Evolutionary conservation across 2,888 invertebrate genomes (phyloP).

Genomic region (Caradrina kadenii): DNA sequence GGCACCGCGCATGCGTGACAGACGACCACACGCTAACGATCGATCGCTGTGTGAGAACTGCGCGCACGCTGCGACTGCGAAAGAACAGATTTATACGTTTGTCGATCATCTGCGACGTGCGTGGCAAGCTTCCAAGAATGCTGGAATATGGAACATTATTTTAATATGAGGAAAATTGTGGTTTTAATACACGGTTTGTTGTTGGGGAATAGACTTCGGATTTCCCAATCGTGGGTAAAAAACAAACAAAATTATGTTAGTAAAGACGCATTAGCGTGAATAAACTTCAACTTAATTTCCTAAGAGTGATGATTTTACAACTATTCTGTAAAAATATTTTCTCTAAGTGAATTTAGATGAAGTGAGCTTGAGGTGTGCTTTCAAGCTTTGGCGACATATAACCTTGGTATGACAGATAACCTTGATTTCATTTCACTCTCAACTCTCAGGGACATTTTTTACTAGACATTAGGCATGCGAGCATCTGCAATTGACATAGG

Average conservation of each 20-base stretch:
- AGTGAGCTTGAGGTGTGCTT: no score
- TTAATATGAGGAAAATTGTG: constrained; percentile 51
- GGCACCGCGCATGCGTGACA: constrained; percentile 27
- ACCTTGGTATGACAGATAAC: no score
- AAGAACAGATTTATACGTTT: constrained; percentile 44
- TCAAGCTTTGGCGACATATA: no score
- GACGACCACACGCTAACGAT: constrained; percentile 46
- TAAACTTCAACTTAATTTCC: no score
- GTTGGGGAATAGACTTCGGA: not conserved
- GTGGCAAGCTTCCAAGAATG: constrained; percentile 65
- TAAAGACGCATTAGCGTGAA: no score
- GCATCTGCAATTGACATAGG: constrained; percentile 2
- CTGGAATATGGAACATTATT: constrained; percentile 59
- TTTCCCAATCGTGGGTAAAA: no score
- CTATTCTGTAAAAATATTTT: no score
- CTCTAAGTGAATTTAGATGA: no score
- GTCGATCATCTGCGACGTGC: constrained; percentile 50
- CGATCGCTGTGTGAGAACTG: constrained; percentile 59
- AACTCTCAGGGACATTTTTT: no score
- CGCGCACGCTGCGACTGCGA: constrained; percentile 53
- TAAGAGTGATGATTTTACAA: no score
- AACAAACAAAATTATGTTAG: no score
- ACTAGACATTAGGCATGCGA: not conserved
- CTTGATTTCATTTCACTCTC: no score
- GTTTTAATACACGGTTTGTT: constrained; percentile 18